Base-by-base conservation (phyloP, 64 coral and sea anemone genomes). In the Montipora foliosa region DNA sequence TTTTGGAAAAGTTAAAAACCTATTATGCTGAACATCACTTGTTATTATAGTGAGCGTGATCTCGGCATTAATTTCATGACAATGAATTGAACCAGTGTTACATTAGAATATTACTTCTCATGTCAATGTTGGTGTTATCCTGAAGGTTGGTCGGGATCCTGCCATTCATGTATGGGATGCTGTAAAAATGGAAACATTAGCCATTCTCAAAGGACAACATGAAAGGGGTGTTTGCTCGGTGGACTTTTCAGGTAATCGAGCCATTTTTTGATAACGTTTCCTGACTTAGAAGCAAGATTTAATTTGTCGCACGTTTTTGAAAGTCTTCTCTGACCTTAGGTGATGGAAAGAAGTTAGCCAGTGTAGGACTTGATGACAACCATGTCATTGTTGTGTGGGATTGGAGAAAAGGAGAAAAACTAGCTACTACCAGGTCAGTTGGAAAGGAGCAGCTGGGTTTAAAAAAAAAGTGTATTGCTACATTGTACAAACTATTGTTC, bases 301-400 rank as follows among this genome's bases (percentile, higher is more conserved):
- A 4, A 1, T 10, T 67, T 82, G 4, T 29, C 37, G 37, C 60
- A 70, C 20, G 16, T 13, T 14, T 5, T 24, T 67, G 37, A 17
- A 17, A 67, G 8, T 49, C 16, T 19, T 13, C 14, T 7, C 15
- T 75, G 84, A n/a, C 66, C 4, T 13, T 77, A 97, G 95, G 95
- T 84, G 96, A 98, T 92, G 96, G 96, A 61, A 94, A 89, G 78
- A 98, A 98, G 49, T 80, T 98, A 44, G 96, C 96, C 16, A 95
- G 93, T 76, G 93, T 98, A 22, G 96, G 96, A 12, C 83, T 98
- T 85, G 96, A 98, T 91, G 89, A 98, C 47, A 94, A 98, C 60
- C 96, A 98, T 67, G 94, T 89, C 69, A 98, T 98, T 92, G 93
- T 98, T 13, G 96, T 98, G 15, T 98, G 96, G 96, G 96, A 98